A percentile compares a stretch with the other conserved stretches of the same genome.
Evolutionary conservation across 2,113 vertebrate genomes (phyloP).

Genomic region (Hyaena hyaena): DNA sequence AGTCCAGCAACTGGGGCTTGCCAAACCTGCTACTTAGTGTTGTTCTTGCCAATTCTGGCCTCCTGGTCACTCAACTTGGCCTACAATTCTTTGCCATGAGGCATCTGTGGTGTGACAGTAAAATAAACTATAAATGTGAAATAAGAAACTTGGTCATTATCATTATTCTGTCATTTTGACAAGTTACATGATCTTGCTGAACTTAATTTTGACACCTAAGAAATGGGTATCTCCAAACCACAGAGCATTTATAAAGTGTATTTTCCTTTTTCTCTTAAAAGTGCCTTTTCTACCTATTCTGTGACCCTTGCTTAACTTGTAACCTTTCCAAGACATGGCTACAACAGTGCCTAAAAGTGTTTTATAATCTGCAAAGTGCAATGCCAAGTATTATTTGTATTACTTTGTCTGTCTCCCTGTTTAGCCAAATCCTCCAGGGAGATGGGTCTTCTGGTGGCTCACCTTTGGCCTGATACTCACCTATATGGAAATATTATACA

Average conservation of each 20-base stretch:
- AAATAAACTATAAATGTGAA: background rate
- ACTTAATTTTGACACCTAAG: background rate
- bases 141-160: background rate
- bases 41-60: background rate
- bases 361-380: background rate
- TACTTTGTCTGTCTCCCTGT: background rate
- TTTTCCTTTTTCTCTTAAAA: background rate
- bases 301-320: background rate
- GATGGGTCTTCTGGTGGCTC: background rate
- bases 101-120: background rate
- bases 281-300: background rate
- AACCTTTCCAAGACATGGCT: background rate
- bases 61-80: background rate
- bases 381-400: background rate
- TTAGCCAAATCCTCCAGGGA: background rate
- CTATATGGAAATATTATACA: background rate
- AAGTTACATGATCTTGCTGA: background rate
- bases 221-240: background rate
- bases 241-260: background rate
- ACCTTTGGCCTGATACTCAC: background rate
- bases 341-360: background rate
- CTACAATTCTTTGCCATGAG: background rate
- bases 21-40: background rate
- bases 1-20: background rate
- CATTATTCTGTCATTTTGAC: background rate